Evolutionary conservation across 2,797 vertebrate genomes (phyloP).

Genomic region (Enteromius argenteus): DNA sequence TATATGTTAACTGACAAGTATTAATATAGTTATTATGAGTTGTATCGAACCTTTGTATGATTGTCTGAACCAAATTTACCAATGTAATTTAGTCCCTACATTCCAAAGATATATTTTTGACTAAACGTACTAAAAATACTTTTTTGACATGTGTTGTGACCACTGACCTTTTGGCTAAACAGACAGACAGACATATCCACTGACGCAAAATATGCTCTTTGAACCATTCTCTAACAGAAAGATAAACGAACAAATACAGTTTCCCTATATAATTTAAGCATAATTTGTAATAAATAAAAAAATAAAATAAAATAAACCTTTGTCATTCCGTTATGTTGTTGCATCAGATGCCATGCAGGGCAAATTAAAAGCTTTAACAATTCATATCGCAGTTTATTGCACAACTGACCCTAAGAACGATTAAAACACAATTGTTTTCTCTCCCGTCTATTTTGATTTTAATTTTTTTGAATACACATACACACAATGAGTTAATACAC

Average conservation of each 20-base stretch:
- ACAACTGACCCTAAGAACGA: background rate
- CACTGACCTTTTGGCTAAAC: background rate
- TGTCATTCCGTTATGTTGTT: background rate
- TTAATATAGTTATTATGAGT: background rate
- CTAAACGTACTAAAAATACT: background rate
- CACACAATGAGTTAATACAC: background rate
- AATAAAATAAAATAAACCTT: background rate
- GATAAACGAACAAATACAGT: background rate
- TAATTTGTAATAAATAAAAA: background rate
- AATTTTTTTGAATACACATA: no score
- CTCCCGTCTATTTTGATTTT: background rate
- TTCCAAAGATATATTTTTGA: no score
- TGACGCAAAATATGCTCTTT: no score
- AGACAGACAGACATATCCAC: background rate
- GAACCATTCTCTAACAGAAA: background rate
- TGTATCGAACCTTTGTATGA: background rate
- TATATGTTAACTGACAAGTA: background rate
- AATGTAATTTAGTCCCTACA: background rate
- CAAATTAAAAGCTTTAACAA: slow-evolving; percentile 29
- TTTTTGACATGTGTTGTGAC: background rate
- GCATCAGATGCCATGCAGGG: slow-evolving; percentile 7
- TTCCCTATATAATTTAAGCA: background rate
- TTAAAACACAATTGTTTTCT: background rate
- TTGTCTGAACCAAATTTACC: background rate
- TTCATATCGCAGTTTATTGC: background rate